These are phyloP conservation scores for Buathra laborator DNA, from an alignment of 2,888 invertebrate genomes.

Conservation along the genomic window DNA sequence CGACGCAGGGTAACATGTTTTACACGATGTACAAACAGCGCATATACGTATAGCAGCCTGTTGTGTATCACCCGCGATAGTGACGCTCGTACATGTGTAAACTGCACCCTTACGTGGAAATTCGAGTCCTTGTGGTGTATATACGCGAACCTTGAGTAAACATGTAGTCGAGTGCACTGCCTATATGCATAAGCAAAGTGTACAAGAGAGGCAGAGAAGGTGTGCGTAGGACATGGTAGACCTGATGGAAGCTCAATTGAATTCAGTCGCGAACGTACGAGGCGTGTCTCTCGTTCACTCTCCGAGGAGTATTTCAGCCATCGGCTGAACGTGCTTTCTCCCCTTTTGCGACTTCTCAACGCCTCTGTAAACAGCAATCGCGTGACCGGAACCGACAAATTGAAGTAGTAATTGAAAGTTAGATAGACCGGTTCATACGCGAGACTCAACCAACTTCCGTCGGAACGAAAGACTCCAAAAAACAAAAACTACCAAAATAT, in stretches of 20 bases:
- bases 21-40: not conserved
- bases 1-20: not conserved
- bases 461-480: not conserved
- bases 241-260: conserved; percentile 41
- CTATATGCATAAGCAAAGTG: conserved; percentile 31
- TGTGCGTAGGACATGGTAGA: conserved; percentile 4
- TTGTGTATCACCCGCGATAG: not conserved
- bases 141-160: conserved; percentile 33
- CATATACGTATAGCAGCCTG: not conserved
- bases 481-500: not conserved
- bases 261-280: conserved; percentile 29
- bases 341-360: not conserved
- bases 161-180: conserved; percentile 28
- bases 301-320: conserved; percentile 29
- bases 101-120: conserved; percentile 40
- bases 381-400: conserved; percentile 23
- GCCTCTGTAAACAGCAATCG: conserved; percentile 16
- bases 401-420: conserved; percentile 12
- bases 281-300: conserved; percentile 24
- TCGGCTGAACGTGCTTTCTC: conserved; percentile 2
- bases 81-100: conserved; percentile 38
- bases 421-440: not conserved
- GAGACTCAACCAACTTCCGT: not conserved
- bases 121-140: conserved; percentile 6
- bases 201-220: conserved; percentile 11